phyloP scores from a whole-genome alignment of 2,888 invertebrate genomes.

The Chaetogeoica ovagalla region DNA sequence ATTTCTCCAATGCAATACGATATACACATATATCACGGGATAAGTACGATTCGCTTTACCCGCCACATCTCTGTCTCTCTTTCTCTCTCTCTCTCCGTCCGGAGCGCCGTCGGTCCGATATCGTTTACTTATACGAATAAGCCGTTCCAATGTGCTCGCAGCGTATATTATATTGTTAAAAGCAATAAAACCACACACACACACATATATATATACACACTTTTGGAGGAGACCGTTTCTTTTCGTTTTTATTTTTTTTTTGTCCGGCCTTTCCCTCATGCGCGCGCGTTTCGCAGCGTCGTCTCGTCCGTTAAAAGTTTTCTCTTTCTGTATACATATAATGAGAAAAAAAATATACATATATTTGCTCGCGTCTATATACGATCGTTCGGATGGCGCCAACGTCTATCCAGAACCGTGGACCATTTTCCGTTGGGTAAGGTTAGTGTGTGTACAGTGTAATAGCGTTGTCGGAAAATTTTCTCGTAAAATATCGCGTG shows the following conservation, averaged over 20 bases:
- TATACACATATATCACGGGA: constrained; percentile 31
- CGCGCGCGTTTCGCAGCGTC: not conserved
- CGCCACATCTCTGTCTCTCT: no score
- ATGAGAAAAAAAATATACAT: not conserved
- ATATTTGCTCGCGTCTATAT: constrained; percentile 3
- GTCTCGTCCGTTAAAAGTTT: constrained; percentile 27
- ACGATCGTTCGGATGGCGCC: constrained; percentile 46
- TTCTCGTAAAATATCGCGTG: constrained; percentile 31
- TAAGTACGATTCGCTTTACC: constrained; percentile 10
- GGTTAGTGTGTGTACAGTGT: constrained; percentile 15
- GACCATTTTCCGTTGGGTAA: constrained; percentile 47
- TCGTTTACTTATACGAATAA: constrained; percentile 29
- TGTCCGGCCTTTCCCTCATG: constrained; percentile 1
- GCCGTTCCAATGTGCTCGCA: not conserved
- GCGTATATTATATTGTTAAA: constrained; percentile 20
- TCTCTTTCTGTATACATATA: not conserved
- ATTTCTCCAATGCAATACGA: not conserved
- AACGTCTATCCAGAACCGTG: constrained; percentile 26
- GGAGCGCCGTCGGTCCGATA: constrained; percentile 27
- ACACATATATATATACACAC: no score
- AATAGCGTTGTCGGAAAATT: constrained; percentile 10
- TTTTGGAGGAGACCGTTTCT: constrained; percentile 22
- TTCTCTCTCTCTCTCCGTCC: no score
- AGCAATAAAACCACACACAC: constrained; percentile 29
- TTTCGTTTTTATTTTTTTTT: constrained; percentile 33